A percentile compares a stretch with the other conserved stretches of the same genome.
phyloP scores from a whole-genome alignment of 37 sponge, comb jelly and placozoan genomes.

The Mnemiopsis leidyi region DNA sequence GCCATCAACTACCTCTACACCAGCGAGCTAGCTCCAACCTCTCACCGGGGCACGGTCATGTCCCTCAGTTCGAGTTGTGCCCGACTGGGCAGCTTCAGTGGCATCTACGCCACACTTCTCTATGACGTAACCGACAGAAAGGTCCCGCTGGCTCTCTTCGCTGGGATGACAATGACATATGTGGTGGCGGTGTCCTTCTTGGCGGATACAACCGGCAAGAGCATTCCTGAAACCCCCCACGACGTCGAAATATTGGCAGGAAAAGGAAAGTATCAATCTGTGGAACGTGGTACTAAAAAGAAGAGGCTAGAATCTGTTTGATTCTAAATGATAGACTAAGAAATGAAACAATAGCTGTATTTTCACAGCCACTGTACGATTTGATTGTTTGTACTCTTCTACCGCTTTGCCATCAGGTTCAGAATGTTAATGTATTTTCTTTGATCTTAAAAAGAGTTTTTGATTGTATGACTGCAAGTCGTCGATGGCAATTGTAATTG shows the following conservation, averaged over 20 bases:
- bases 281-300: background rate
- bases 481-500: too few relatives aligned
- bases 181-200: background rate
- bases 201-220: background rate
- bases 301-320: background rate
- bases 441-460: too few relatives aligned
- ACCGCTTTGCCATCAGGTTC: too few relatives aligned
- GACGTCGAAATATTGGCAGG: background rate
- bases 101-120: background rate
- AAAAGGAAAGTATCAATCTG: background rate
- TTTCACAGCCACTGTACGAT: background rate
- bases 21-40: conserved; percentile 11
- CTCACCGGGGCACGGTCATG: conserved; percentile 9
- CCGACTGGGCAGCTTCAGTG: background rate
- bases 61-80: conserved; percentile 12
- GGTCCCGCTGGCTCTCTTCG: background rate
- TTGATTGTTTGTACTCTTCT: too few relatives aligned
- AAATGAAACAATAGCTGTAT: background rate
- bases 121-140: background rate
- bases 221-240: background rate
- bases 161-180: background rate
- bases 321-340: background rate
- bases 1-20: background rate
- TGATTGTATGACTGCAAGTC: too few relatives aligned
- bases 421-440: too few relatives aligned